A percentile compares a stretch with the other conserved stretches of the same genome.
Conservation (phyloP, 2,797 vertebrate species). For the Epinephelus awoara region DNA sequence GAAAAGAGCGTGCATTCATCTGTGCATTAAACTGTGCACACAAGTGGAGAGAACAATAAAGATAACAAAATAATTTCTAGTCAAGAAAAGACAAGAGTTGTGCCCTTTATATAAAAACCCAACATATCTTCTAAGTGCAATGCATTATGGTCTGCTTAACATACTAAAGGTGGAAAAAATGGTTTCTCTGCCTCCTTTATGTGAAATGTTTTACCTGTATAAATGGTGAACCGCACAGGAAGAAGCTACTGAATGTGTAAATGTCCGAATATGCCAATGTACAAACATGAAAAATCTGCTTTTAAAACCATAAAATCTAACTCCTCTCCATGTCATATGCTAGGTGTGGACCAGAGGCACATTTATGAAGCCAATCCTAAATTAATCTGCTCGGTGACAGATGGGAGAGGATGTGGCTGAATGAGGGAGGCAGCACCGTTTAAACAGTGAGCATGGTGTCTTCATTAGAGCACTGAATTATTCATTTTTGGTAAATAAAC, state of each 20-base stretch:
- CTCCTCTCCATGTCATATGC: constrained; percentile 36
- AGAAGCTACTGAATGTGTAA: background rate
- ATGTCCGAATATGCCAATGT: constrained; percentile 14
- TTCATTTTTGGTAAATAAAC: constrained; percentile 71
- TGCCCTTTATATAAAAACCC: constrained; percentile 11
- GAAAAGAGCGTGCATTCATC: constrained; percentile 10
- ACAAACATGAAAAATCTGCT: constrained; percentile 15
- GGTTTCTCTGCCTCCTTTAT: background rate
- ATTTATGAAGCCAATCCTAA: constrained; percentile 35
- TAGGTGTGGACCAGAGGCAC: constrained; percentile 24
- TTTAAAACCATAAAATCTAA: constrained; percentile 28
- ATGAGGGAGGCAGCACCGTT: constrained; percentile 41
- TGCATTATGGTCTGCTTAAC: background rate
- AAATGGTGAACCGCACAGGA: background rate
- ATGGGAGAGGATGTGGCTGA: constrained; percentile 61
- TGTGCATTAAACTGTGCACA: background rate
- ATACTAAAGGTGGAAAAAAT: background rate
- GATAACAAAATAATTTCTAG: constrained; percentile 18
- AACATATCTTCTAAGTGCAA: background rate
- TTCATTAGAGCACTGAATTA: constrained; percentile 65
- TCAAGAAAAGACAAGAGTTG: constrained; percentile 6
- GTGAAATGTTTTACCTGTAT: background rate
- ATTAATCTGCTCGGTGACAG: constrained; percentile 63
- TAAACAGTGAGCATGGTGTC: constrained; percentile 44
- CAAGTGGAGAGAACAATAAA: constrained; percentile 13